Evolutionary conservation across 2,888 invertebrate species (phyloP), one percentile per base, ranked within the genome.

Genomic region (Aethes cnicana): DNA sequence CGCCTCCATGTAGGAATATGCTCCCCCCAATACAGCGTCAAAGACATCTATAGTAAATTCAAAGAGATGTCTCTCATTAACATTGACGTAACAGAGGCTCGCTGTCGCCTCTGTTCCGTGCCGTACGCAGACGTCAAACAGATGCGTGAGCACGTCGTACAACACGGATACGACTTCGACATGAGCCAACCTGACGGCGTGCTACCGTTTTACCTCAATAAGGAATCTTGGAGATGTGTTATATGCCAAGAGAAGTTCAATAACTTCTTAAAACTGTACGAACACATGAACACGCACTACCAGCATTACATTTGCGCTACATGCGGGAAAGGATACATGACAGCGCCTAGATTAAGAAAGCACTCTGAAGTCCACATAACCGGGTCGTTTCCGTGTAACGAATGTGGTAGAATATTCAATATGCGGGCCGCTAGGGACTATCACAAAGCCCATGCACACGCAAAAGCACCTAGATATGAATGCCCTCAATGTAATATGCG

Each of bases 241-340:
- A 72, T 86, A 46, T 89, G 88, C 43, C 57, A 64, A 0, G 73
- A 78, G 28, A 74, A 66, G 18, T 88, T 87, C 56, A 86, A 86
- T 44, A 86, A 84, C 30, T 87, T 87, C 47, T 61, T 88, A 0
- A 86, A 86, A 64, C 66, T 89, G 0, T 87, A 87, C 56, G 84
- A 88, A 52, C 88, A 89, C 28, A 88, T 88, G 86, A 88, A 88
- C 43, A 52, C 70, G 0, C 88, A 89, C 54, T 88, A 88, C 21
- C 87, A 88, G 54, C 81, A 87, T 60, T 85, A 85, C 16, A 87
- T 88, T 32, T 89, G 88, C 55, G 72, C 84, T 0, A 83, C 72
- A 2, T 89, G 88, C 48, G 88, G 88, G 0, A 88, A 88, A 56
- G 88, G 86, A 0, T 89, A 79, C 47, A 86, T 87, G 85, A 84